phyloP scores from a whole-genome alignment of 1,140 invertebrate genomes.

The Drosophila melanica region DNA sequence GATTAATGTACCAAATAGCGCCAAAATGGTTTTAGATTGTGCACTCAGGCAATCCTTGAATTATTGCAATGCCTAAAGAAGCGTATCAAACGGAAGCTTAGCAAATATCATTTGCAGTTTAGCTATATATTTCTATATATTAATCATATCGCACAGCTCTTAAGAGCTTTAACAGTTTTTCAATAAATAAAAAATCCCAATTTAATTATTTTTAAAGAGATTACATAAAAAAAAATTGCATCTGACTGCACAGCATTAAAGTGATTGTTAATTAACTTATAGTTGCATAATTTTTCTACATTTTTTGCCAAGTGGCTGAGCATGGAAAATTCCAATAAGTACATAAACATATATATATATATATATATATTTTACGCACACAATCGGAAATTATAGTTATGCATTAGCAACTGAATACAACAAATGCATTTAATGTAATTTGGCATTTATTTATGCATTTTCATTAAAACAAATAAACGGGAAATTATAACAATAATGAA shows the following conservation, averaged over 20 bases:
- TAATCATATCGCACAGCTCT: not conserved
- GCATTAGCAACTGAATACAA: conserved; percentile 47
- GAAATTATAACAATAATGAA: conserved; percentile 67
- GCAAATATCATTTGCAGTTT: conserved; percentile 9
- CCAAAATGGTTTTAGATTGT: conserved; percentile 24
- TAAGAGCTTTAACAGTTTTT: not conserved
- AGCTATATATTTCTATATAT: not conserved
- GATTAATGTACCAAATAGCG: conserved; percentile 66
- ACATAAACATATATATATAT: not conserved
- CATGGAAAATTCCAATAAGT: conserved; percentile 45
- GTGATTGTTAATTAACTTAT: conserved; percentile 72
- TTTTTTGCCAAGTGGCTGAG: conserved; percentile 42
- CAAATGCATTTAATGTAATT: conserved; percentile 77
- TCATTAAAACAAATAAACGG: conserved; percentile 73
- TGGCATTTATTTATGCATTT: conserved; percentile 76
- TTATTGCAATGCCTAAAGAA: conserved; percentile 16
- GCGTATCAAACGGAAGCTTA: not conserved
- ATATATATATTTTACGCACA: too few relatives aligned
- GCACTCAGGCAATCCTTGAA: conserved; percentile 11
- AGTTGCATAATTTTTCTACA: conserved; percentile 41
- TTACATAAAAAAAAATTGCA: not conserved
- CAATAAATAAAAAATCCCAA: not conserved
- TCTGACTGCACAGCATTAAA: conserved; percentile 26
- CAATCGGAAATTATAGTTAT: conserved; percentile 65
- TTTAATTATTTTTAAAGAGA: conserved; percentile 1